Base-by-base conservation (phyloP, 92 coral and sea anemone species). In the Heliopora coerulea region DNA sequence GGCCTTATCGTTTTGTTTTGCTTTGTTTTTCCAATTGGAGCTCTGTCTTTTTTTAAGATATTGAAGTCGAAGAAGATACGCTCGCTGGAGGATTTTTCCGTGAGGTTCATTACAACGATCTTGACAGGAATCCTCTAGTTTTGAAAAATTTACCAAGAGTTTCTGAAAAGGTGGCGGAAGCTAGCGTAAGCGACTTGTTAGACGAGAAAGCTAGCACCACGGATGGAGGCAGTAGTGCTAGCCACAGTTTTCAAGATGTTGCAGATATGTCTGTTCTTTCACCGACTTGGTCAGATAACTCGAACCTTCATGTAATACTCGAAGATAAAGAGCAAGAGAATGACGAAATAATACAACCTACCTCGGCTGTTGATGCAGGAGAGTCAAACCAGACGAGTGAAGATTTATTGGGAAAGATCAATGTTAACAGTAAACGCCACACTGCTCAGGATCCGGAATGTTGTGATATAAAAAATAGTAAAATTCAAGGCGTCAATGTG, bases 1-100 rank as follows among this genome's bases (percentile, higher is more conserved):
- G n/a, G 12, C 12, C 5, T 37, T 4, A 37, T 37, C 12, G 6
- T 5, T 37, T 37, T 37, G 12, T 37, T 37, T 37, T 37, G 5
- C 12, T 37, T 37, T 12, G 12, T 37, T 37, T 4, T 37, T 37
- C 5, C 42, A 4, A n/a, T n/a, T n/a, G n/a, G n/a, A n/a, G n/a
- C n/a, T n/a, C n/a, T 46, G n/a, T 8, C 52, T 46, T 49, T 40
- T 56, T 54, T 64, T 32, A 24, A 66, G 81, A 79, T 75, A 57
- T 24, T 27, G 37, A 49, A 58, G 37, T 67, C 67, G 56, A 75
- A 11, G 89, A 83, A 33, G 79, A 73, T 74, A 49, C 84, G 19
- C 73, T 48, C 25, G 97, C 91, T 68, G 97, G 97, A 44, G 97
- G 97, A 31, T 92, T 92, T 63, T 87, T 92, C 61, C 88, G 78